A percentile compares a stretch with the other conserved stretches of the same genome.
Evolutionary conservation across 35 echinoderm and acorn worm species (phyloP).

Genomic region (Stichopus chloronotus): DNA sequence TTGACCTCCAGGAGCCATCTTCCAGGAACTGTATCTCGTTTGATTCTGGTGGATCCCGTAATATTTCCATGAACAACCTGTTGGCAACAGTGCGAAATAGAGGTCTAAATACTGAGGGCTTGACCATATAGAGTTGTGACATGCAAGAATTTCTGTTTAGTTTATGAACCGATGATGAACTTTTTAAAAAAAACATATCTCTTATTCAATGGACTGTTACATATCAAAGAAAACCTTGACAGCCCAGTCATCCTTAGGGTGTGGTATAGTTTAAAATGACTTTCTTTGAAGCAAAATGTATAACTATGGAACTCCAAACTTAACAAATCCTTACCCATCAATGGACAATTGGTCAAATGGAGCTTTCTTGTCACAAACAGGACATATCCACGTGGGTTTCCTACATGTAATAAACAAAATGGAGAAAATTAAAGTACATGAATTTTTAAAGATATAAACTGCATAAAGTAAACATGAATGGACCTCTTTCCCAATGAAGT

Average conservation of each 20-base stretch:
- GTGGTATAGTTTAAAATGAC: background rate
- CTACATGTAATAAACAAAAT: conserved; percentile 16
- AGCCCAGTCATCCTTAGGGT: background rate
- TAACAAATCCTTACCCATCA: conserved; percentile 77
- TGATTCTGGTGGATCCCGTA: conserved; percentile 74
- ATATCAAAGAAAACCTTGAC: no score
- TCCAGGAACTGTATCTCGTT: conserved; percentile 97
- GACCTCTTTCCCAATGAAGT: no score
- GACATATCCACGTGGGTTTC: conserved; percentile 99
- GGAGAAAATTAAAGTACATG: no score
- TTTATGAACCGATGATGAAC: no score
- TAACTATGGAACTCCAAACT: background rate
- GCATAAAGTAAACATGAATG: no score
- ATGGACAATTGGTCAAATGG: conserved; percentile 90
- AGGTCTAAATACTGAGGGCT: no score
- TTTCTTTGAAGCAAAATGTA: background rate
- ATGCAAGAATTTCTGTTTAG: no score
- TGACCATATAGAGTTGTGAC: no score
- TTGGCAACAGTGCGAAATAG: background rate
- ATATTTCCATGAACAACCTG: conserved; percentile 93
- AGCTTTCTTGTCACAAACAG: conserved; percentile 98
- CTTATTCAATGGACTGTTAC: no score
- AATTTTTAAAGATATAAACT: no score
- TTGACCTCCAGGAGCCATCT: conserved; percentile 89
- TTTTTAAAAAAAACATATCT: no score